Percentiles rank a stretch among this genome's conserved stretches.
phyloP scores from a whole-genome alignment of 2,888 invertebrate species.

The Caenorhabditis angaria region DNA sequence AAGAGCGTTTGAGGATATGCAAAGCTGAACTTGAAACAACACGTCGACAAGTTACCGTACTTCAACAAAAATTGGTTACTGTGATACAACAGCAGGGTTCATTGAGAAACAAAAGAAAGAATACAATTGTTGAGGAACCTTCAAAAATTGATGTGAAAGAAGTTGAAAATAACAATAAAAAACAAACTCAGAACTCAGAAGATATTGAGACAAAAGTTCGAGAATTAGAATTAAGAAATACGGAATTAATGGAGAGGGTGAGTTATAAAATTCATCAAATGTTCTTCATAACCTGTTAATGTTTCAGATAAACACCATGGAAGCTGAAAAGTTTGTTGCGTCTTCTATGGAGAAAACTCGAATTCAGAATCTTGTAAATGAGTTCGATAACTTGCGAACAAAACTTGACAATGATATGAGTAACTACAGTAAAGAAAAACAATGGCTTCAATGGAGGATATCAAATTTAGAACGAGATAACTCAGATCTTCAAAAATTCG shows the following conservation, averaged over 20 bases:
- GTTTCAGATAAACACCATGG: conserved; percentile 37
- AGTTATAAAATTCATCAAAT: background rate
- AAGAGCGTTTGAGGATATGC: conserved; percentile 56
- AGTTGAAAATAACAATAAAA: conserved; percentile 2
- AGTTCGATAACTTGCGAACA: conserved; percentile 64
- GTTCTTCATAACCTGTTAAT: background rate
- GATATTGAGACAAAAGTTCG: conserved; percentile 21
- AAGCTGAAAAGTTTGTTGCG: conserved; percentile 52
- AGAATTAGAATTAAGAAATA: conserved; percentile 32
- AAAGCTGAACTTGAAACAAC: conserved; percentile 63
- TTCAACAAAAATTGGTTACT: conserved; percentile 63
- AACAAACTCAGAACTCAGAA: conserved; percentile 4
- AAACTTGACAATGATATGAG: conserved; percentile 61
- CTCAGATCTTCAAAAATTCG: conserved; percentile 46
- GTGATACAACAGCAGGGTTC: conserved; percentile 43
- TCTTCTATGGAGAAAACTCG: conserved; percentile 51
- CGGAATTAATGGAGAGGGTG: conserved; percentile 27
- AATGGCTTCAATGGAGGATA: conserved; percentile 60
- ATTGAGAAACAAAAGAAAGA: conserved; percentile 29
- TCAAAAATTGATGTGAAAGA: background rate
- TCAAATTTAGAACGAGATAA: conserved; percentile 60
- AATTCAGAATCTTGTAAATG: conserved; percentile 60
- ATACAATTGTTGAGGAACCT: conserved; percentile 26
- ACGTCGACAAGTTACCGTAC: conserved; percentile 62
- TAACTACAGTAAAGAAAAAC: conserved; percentile 61